phyloP scores from a whole-genome alignment of 2,888 invertebrate genomes.

The Drosophila dives region DNA sequence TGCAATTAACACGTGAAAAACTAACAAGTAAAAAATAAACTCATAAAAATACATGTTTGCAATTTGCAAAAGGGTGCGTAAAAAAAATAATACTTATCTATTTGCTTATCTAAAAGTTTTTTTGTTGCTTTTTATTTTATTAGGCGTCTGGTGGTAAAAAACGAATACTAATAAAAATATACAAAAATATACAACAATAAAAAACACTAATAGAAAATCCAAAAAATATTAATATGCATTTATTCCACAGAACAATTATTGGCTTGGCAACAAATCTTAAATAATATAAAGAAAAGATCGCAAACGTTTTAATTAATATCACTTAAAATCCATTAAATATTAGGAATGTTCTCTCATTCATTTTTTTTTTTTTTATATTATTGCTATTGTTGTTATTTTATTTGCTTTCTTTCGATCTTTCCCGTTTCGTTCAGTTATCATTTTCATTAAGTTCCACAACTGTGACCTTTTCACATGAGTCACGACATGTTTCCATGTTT shows the following conservation, averaged over 20 bases:
- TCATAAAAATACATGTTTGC: neutral
- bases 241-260: constrained; percentile 14
- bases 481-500: constrained; percentile 11
- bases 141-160: neutral
- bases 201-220: neutral
- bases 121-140: neutral
- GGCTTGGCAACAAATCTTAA: constrained; percentile 40
- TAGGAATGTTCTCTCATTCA: constrained; percentile 51
- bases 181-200: neutral
- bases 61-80: neutral
- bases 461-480: constrained; percentile 24
- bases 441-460: constrained; percentile 5
- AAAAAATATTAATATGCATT: neutral
- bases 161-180: constrained; percentile 2
- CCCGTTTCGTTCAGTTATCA: neutral
- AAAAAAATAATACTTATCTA: constrained; percentile 17
- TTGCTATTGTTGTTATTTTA: constrained; percentile 10
- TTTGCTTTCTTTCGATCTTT: constrained; percentile 19
- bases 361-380: constrained; percentile 32
- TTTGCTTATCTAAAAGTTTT: constrained; percentile 12
- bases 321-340: constrained; percentile 70
- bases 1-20: neutral
- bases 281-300: constrained; percentile 53
- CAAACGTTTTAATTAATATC: constrained; percentile 74
- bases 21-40: neutral